Evolutionary conservation across 1,140 invertebrate species (phyloP), one percentile per base, ranked within the genome.

Genomic region (Drosophila bocqueti): DNA sequence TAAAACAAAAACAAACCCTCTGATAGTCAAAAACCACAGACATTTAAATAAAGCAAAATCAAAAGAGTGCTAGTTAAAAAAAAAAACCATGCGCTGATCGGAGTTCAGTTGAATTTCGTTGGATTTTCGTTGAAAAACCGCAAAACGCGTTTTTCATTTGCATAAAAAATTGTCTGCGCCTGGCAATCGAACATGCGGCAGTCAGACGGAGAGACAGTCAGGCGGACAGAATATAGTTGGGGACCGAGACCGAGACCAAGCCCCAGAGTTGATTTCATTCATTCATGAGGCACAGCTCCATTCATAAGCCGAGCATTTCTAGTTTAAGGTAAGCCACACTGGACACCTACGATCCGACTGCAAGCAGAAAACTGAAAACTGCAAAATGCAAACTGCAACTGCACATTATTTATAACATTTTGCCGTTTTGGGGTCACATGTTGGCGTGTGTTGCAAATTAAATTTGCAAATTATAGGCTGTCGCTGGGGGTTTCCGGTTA

Each of bases 361-460:
- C 43, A 47, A 55, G 67, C 50, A 50, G 36, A 49, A 45, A 29
- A 54, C 47, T 54, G 60, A 54, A 77, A 58, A 43, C 40, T 65
- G 47, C 72, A 76, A 57, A 57, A 16, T 57, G 54, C 54, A 60
- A 76, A 75, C 79, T 76, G 76, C 83, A 87, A 89, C 80, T 81
- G 81, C 85, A 84, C 76, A 87, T 87, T 87, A 87, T 87, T 87
- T 83, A 84, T 83, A 87, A 83, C 80, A 83, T 87, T 87, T 87
- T 85, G 82, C 72, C 64, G 68, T 78, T 86, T 86, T 87, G 85
- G 84, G 84, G 84, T 87, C 84, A 89, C 85, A 87, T 87, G 84
- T 89, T 87, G 84, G 84, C 84, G 84, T 87, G 84, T 87, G 84
- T 87, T 87, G 84, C 84, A 87, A 87, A 87, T 87, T 87, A 87